Percentiles rank a stretch among this genome's conserved stretches.
These are phyloP conservation scores for Triplophysa rosa DNA, from an alignment of 2,113 vertebrate species.

Conservation along the genomic window DNA sequence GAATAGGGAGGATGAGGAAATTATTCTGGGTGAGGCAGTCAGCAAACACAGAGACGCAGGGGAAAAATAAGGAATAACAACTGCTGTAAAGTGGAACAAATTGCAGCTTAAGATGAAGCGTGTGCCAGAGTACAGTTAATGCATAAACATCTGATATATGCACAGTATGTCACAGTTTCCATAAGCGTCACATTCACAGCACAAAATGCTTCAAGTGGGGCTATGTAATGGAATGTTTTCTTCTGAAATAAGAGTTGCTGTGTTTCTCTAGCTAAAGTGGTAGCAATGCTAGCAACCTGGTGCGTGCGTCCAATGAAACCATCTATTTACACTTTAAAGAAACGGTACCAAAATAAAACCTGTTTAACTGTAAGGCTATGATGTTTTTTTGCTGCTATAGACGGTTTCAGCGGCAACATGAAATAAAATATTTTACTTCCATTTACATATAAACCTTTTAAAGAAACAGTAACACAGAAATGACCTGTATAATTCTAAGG, in stretches of 20 bases:
- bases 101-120: neutral
- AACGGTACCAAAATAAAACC: neutral
- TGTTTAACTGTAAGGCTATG: no score
- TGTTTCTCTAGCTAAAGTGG: no score
- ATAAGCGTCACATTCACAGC: neutral
- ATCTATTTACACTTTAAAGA: neutral
- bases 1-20: neutral
- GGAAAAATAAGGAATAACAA: conserved; percentile 7
- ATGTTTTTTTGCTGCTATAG: no score
- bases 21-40: conserved; percentile 6
- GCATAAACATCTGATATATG: neutral
- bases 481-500: no score
- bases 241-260: no score
- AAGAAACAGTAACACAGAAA: no score
- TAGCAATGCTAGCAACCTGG: no score
- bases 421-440: no score
- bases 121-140: neutral
- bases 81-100: neutral
- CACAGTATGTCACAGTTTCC: conserved; percentile 5
- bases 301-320: no score
- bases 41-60: neutral
- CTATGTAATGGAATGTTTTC: neutral
- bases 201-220: conserved; percentile 23
- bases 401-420: no score
- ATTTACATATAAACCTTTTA: no score